Evolutionary conservation across 2,888 invertebrate species (phyloP).

Genomic region (Endotricha flammealis): DNA sequence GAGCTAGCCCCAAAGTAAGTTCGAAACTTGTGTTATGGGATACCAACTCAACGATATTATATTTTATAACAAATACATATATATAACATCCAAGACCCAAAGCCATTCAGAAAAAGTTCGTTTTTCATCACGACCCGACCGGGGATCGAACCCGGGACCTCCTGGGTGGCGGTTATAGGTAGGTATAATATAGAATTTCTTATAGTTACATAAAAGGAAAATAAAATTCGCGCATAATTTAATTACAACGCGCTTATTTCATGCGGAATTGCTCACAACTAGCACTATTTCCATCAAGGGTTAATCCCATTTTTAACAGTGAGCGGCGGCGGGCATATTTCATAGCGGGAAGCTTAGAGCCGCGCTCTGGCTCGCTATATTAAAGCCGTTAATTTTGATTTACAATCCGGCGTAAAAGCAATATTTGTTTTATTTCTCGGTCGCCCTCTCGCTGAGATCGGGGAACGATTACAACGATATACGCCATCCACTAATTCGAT

Average conservation of each 20-base stretch:
- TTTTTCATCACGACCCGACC: no score
- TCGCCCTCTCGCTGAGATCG: conserved; percentile 58
- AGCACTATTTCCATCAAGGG: conserved; percentile 74
- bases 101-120: no score
- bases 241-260: conserved; percentile 51
- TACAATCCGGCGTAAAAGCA: conserved; percentile 76
- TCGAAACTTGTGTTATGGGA: no score
- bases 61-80: no score
- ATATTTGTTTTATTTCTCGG: conserved; percentile 76
- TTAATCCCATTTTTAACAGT: conserved; percentile 77
- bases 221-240: conserved; percentile 27
- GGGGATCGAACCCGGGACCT: no score
- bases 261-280: conserved; percentile 55
- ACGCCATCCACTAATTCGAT: conserved; percentile 66
- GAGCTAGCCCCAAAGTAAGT: no score
- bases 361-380: conserved; percentile 69
- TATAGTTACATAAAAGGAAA: conserved; percentile 5
- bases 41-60: no score
- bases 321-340: conserved; percentile 73
- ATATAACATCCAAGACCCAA: no score
- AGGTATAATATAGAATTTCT: no score
- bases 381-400: conserved; percentile 79
- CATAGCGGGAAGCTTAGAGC: conserved; percentile 73
- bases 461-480: conserved; percentile 56
- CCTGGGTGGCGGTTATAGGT: no score